Evolutionary conservation across 2,797 vertebrate species (phyloP).

Genomic region (Phrynocephalus vlangalii): DNA sequence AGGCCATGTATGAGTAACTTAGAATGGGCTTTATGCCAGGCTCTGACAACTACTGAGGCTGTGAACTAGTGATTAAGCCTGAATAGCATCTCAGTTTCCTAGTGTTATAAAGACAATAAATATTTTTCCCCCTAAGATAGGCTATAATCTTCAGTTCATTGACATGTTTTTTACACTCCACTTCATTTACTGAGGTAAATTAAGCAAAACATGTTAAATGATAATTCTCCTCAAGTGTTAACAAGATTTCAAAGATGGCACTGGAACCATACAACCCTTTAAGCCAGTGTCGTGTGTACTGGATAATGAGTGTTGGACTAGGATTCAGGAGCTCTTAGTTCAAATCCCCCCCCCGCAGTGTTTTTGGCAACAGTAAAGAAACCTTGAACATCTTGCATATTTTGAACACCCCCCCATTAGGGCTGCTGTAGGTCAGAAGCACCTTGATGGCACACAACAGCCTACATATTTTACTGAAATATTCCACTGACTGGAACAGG

Average conservation of each 20-base stretch:
- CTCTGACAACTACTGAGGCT: slow-evolving; percentile 12
- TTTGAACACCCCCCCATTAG: too few species aligned
- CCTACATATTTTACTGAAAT: too few species aligned
- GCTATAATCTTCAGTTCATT: slow-evolving; percentile 4
- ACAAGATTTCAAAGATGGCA: background rate
- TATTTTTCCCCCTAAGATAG: background rate
- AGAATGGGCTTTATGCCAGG: slow-evolving; percentile 20
- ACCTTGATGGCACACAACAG: too few species aligned
- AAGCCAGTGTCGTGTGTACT: background rate
- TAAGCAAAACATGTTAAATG: background rate
- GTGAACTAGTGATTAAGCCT: slow-evolving; percentile 24
- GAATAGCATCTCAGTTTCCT: slow-evolving; percentile 41
- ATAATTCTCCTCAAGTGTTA: background rate
- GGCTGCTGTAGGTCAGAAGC: too few species aligned
- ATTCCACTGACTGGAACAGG: background rate
- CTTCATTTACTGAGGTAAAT: background rate
- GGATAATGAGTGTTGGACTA: too few species aligned
- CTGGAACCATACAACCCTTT: background rate
- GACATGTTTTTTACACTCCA: background rate
- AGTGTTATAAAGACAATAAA: slow-evolving; percentile 33
- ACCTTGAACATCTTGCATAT: too few species aligned
- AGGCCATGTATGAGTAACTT: slow-evolving; percentile 22
- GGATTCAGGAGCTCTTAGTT: too few species aligned
- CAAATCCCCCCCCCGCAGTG: too few species aligned
- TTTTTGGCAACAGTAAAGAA: too few species aligned